These are phyloP conservation scores for Erebia palarica DNA, from an alignment of 2,888 invertebrate genomes.

Conservation along the genomic window DNA sequence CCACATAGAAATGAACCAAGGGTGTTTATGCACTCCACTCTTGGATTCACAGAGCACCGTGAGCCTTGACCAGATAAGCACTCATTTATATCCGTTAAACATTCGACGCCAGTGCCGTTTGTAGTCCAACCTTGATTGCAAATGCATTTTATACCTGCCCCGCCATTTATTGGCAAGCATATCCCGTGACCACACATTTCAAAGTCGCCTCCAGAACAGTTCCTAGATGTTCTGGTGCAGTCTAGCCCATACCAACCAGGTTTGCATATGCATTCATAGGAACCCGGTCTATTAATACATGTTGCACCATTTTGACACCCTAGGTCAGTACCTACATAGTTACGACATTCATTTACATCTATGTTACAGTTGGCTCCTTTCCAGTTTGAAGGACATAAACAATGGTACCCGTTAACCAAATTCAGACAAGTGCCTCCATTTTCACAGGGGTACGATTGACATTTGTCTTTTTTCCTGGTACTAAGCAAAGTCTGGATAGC, in stretches of 20 bases:
- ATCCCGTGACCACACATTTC: constrained; percentile 95
- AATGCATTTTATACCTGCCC: constrained; percentile 88
- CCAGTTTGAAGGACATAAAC: constrained; percentile 89
- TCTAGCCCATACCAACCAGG: constrained; percentile 92
- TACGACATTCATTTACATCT: constrained; percentile 94
- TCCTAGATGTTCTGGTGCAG: constrained; percentile 88
- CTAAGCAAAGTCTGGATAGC: constrained; percentile 69
- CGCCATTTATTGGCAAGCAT: constrained; percentile 86
- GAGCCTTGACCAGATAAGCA: constrained; percentile 85
- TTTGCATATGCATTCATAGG: constrained; percentile 91
- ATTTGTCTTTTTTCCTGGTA: constrained; percentile 83
- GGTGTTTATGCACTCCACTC: constrained; percentile 92
- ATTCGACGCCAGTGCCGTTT: constrained; percentile 86
- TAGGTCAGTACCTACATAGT: constrained; percentile 90
- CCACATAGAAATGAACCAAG: constrained; percentile 95
- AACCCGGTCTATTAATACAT: constrained; percentile 90
- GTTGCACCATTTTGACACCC: constrained; percentile 96
- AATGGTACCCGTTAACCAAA: constrained; percentile 86
- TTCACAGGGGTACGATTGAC: constrained; percentile 88
- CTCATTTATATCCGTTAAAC: constrained; percentile 94
- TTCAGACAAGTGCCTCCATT: constrained; percentile 93
- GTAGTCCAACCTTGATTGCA: constrained; percentile 95
- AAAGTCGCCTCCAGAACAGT: constrained; percentile 86
- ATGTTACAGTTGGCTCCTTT: constrained; percentile 86
- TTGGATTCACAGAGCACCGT: constrained; percentile 91